Base-by-base conservation (phyloP, 2,888 invertebrate species). In the Drosophila anomelani region DNA sequence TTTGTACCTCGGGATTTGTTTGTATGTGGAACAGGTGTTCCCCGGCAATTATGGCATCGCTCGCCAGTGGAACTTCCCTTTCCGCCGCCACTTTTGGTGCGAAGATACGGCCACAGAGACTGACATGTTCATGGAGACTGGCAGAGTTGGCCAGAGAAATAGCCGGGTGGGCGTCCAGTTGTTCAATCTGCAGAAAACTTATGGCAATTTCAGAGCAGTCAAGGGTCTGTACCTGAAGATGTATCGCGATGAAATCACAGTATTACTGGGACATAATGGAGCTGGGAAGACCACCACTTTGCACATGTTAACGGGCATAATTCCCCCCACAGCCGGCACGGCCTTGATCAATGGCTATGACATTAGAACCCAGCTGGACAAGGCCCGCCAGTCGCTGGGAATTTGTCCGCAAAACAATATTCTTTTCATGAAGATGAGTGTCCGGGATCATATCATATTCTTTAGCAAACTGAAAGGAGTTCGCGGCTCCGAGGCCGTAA, bases 261-360 rank as follows among this genome's bases (percentile, higher is more conserved):
- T 96, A 4, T 89, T 96, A 20, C 92, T 96, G 32, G 96, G 96
- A 1, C 96, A 96, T 44, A 88, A 88, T 59, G 98, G 98, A 5
- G 97, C 98, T 57, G 97, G 98, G 9, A 98, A 98, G 93, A 97
- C 97, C 2, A 98, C 98, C 0, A 97, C 97, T 2, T 97, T 98
- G 94, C 96, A 96, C 0, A 97, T 98, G 95, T 92, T 98, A 47
- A 97, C 97, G 59, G 98, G 95, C 38, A 95, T 95, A 91, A 92
- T 95, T 68, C 93, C 94, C n/a, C 94, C 95, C 7, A 94, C 94
- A 0, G 93, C 93, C 32, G 96, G 96, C 0, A 94, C 95, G 6
- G 95, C 96, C 0, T 90, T 93, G 43, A 93, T 96, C n/a, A 95
- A 95, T 56, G 96, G 96, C 4, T 94, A 93, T 85, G 95, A 96